Base-by-base conservation (phyloP, 2,797 vertebrate species). In the Labeo calbasu region DNA sequence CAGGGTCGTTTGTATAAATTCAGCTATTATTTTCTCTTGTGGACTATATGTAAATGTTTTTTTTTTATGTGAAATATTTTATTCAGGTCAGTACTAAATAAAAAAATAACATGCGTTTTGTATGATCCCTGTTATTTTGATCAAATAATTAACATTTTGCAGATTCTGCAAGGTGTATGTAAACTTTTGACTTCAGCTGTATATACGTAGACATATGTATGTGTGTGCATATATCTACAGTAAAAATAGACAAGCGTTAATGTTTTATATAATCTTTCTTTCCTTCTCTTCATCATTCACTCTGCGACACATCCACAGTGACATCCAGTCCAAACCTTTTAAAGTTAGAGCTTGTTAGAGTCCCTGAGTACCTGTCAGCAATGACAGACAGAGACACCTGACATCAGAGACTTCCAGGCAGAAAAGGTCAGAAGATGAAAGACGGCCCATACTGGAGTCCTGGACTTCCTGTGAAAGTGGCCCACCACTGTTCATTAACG, bases 401-500 rank as follows among this genome's bases (percentile, higher is more conserved):
- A 61, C 82, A 63, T 48, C 21, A 50, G 55, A 84, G 53, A 79
- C 66, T 61, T 71, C 87, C 48, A 50, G 59, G 80, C 77, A 83
- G 78, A 80, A 84, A 76, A 79, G 76, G 84, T 75, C 85, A 85
- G 65, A 78, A 84, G 88, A 91, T 90, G 87, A 88, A 91, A 91
- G 92, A 77, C 81, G 82, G 83, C 53, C 81, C 79, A 91, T 90
- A 48, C 71, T 84, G 59, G 88, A 84, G 85, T 87, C 87, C 87
- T 91, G 84, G 91, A 87, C 83, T 79, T 88, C 77, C 88, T 61
- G 55, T 88, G 87, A 90, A 92, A 92, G 85, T 83, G 71, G 86
- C 87, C n/a, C 51, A 75, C 40, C 19, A 13, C 51, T 53, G 81
- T 36, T 79, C 59, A 86, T 85, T 81, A 85, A 59, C 21, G 4